These are phyloP conservation scores for Hirtodrosophila trivittata DNA, from an alignment of 2,888 invertebrate genomes.

Conservation along the genomic window DNA sequence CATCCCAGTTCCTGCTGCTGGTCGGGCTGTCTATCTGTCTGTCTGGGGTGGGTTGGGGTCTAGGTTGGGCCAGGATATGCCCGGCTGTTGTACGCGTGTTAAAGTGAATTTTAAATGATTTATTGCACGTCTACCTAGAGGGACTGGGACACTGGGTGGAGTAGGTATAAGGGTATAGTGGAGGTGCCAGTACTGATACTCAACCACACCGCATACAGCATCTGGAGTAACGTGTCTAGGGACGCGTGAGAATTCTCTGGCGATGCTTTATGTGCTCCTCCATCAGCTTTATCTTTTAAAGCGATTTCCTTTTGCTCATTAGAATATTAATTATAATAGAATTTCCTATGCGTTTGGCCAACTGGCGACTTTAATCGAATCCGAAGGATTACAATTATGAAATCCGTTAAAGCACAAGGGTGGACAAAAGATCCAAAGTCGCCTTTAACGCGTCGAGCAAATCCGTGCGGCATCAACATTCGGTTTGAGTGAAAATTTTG, in stretches of 20 bases:
- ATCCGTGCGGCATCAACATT: slow-evolving; percentile 3
- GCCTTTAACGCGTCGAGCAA: too few species aligned
- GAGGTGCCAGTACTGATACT: slow-evolving; percentile 28
- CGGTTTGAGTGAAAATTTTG: slow-evolving; percentile 10
- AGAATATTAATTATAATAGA: slow-evolving; percentile 61
- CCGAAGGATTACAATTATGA: too few species aligned
- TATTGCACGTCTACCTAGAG: slow-evolving; percentile 54
- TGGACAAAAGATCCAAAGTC: neutral
- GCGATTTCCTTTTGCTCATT: slow-evolving; percentile 45
- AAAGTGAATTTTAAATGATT: slow-evolving; percentile 76
- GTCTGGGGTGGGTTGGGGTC: neutral
- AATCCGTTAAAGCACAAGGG: too few species aligned
- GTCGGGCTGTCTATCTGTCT: neutral
- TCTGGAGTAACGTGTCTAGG: neutral
- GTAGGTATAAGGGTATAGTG: too few species aligned
- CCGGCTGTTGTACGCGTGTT: slow-evolving; percentile 53
- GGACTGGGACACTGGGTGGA: too few species aligned
- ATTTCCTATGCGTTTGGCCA: slow-evolving; percentile 39
- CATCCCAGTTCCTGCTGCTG: slow-evolving; percentile 7
- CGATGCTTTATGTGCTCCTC: neutral
- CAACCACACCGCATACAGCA: slow-evolving; percentile 7
- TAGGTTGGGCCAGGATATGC: slow-evolving; percentile 17
- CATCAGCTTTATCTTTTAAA: slow-evolving; percentile 6
- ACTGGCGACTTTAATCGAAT: slow-evolving; percentile 13
- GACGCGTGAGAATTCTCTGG: slow-evolving; percentile 26